Evolutionary conservation across 2,113 vertebrate species (phyloP).

Genomic region (Crocuta crocuta): DNA sequence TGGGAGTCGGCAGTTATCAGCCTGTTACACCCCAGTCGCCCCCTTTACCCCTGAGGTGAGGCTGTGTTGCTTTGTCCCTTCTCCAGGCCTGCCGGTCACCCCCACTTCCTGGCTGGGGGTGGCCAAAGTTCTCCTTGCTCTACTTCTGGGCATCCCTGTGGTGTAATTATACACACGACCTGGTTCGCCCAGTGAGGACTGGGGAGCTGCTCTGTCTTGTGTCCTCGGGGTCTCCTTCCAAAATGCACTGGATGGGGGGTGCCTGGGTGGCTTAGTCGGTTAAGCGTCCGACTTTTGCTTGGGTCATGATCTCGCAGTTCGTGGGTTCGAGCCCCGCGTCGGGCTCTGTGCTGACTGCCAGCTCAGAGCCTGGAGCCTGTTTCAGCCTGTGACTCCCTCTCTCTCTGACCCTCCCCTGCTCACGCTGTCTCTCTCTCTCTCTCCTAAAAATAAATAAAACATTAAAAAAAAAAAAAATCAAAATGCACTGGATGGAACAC

Average conservation of each 20-base stretch:
- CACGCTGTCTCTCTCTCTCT: too few relatives aligned
- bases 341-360: too few relatives aligned
- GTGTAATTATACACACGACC: constrained; percentile 72
- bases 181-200: neutral
- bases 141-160: constrained; percentile 68
- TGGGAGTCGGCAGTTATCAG: neutral
- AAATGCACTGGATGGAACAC: constrained; percentile 63
- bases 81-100: neutral
- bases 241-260: constrained; percentile 62
- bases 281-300: too few relatives aligned
- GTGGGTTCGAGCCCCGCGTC: too few relatives aligned
- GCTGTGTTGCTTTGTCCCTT: constrained; percentile 43
- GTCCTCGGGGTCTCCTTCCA: neutral
- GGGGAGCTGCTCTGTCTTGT: constrained; percentile 27
- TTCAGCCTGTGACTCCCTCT: too few relatives aligned
- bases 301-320: too few relatives aligned
- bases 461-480: too few relatives aligned
- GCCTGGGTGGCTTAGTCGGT: too few relatives aligned
- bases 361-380: too few relatives aligned
- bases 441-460: too few relatives aligned
- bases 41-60: neutral
- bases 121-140: neutral
- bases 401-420: too few relatives aligned
- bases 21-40: constrained; percentile 27
- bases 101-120: neutral